Conservation (phyloP, 2,888 invertebrate genomes). For the Esperia sulphurella region DNA sequence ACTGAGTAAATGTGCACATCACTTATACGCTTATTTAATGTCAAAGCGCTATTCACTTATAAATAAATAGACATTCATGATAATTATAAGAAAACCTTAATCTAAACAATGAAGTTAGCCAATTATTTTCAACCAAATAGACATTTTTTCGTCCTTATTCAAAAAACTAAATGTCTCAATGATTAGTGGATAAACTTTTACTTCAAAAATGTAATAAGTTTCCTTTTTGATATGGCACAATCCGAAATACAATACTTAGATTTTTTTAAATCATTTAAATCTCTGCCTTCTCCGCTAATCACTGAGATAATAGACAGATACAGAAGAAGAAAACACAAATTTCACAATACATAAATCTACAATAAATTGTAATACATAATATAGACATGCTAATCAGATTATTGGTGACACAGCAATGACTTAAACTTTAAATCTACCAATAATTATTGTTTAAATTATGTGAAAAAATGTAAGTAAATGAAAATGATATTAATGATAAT, state of each 20-base stretch:
- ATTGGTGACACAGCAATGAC: conserved; percentile 77
- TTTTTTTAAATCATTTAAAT: neutral
- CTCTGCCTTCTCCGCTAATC: conserved; percentile 43
- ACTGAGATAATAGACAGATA: conserved; percentile 41
- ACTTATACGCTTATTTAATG: conserved; percentile 62
- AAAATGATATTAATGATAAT: conserved; percentile 49
- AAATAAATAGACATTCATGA: conserved; percentile 73
- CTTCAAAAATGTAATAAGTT: conserved; percentile 26
- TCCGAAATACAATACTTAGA: conserved; percentile 27
- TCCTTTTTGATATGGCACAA: conserved; percentile 61
- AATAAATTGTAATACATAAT: conserved; percentile 44
- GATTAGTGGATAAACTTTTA: conserved; percentile 43
- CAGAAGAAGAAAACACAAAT: conserved; percentile 36
- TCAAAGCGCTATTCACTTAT: conserved; percentile 63
- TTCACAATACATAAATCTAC: conserved; percentile 47
- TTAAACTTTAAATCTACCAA: conserved; percentile 61
- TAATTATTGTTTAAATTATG: conserved; percentile 51
- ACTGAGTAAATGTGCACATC: conserved; percentile 67
- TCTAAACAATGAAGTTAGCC: conserved; percentile 55
- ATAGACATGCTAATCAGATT: conserved; percentile 71
- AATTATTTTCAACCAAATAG: conserved; percentile 37
- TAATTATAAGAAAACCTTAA: conserved; percentile 62
- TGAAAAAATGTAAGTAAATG: conserved; percentile 30
- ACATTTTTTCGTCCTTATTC: conserved; percentile 9
- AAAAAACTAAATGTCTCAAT: conserved; percentile 35